Evolutionary conservation across 1,140 invertebrate genomes (phyloP), one percentile per base, ranked within the genome.

Genomic region (Cydia amplana): DNA sequence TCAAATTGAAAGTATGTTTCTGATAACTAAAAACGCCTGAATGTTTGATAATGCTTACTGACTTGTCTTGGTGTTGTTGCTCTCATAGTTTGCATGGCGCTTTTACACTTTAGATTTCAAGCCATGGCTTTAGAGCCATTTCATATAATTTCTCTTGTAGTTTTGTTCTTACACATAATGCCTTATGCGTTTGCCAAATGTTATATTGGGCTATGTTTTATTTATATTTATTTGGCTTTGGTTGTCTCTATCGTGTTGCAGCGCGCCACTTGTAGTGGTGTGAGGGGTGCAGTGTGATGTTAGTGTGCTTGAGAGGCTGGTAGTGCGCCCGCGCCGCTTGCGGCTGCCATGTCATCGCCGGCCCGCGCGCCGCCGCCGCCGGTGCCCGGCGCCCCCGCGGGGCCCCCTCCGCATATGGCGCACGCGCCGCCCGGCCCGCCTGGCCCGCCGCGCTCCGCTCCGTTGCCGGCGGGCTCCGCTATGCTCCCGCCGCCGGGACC

Each of bases 401-500:
- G 77, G 64, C 73, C 76, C 70, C 74, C 79, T 74, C 75, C 75
- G 79, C 73, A 73, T 23, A 75, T 60, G 80, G 75, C 76, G 65
- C 79, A 28, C 74, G 91, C 91, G 88, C 90, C 90, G 75, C 90
- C 89, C 89, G 82, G 90, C 85, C 83, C 90, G 87, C 73, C 85
- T 86, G 84, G 64, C 72, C 63, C 75, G 72, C 74, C 78, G 49
- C 78, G 74, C 74, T 73, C 78, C 64, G 72, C 78, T 60, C 77
- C 78, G 60, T 83, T 90, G 78, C 90, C 91, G 79, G 84, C 91
- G 43, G 91, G 90, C 77, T 86, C 89, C 75, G 91, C 87, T 80
- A 85, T 84, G 78, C 83, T 92, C 75, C 91, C 91, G 46, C 87
- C 91, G 51, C 87, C 91, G 20, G 95, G 95, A 60, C 94, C 95